Evolutionary conservation across 2,888 invertebrate genomes (phyloP).

Genomic region (Thalpophila matura): DNA sequence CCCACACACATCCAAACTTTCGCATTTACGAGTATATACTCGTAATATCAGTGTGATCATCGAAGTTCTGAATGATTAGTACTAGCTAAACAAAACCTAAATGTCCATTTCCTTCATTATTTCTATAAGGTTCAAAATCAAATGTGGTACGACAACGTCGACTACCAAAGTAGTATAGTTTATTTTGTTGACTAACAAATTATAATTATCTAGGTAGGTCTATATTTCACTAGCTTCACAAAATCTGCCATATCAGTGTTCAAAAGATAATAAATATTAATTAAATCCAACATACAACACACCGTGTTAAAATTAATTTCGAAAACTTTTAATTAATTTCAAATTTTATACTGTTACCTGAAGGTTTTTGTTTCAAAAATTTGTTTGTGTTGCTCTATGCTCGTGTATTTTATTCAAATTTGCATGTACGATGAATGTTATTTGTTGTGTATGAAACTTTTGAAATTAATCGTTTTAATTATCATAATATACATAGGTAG

Average conservation of each 20-base stretch:
- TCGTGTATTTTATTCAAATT: constrained; percentile 34
- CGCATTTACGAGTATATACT: too few species aligned
- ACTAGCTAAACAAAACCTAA: not conserved
- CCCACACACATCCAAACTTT: too few species aligned
- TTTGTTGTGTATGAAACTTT: constrained; percentile 35
- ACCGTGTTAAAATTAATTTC: constrained; percentile 38
- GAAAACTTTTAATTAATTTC: constrained; percentile 63
- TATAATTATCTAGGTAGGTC: not conserved
- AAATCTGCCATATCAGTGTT: constrained; percentile 3
- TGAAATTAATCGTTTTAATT: constrained; percentile 27
- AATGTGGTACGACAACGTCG: too few species aligned
- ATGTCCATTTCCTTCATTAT: too few species aligned
- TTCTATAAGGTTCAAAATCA: too few species aligned
- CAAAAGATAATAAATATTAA: constrained; percentile 32
- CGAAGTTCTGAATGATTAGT: not conserved
- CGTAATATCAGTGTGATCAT: too few species aligned
- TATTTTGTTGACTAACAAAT: too few species aligned
- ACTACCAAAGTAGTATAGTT: too few species aligned
- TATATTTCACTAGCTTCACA: constrained; percentile 1
- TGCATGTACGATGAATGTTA: constrained; percentile 34
- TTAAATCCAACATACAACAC: constrained; percentile 13
- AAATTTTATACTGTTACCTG: constrained; percentile 39
- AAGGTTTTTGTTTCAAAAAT: constrained; percentile 39
- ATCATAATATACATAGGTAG: too few species aligned
- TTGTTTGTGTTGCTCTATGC: constrained; percentile 24